A percentile compares a stretch with the other conserved stretches of the same genome.
These are phyloP conservation scores for Tenthredo notha DNA, from an alignment of 2,888 invertebrate genomes.

Conservation along the genomic window DNA sequence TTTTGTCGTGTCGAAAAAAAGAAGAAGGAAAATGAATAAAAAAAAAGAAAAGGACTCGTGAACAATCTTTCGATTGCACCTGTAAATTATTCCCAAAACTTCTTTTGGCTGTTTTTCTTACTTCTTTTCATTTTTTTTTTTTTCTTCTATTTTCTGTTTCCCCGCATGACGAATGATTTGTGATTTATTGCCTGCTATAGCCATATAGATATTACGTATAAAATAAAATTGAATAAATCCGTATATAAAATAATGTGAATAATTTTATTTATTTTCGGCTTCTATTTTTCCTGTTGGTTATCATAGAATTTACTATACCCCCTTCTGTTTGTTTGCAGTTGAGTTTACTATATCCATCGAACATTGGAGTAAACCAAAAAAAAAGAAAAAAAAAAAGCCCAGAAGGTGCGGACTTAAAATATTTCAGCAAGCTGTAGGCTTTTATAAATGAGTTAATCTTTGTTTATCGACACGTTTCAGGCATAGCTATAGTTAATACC, in stretches of 20 bases:
- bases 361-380: background rate
- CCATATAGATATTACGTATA: background rate
- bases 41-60: background rate
- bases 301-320: background rate
- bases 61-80: constrained; percentile 18
- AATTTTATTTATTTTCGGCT: background rate
- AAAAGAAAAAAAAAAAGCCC: background rate
- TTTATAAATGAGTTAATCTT: constrained; percentile 22
- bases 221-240: background rate
- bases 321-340: background rate
- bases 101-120: background rate
- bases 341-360: background rate
- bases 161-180: background rate
- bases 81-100: constrained; percentile 16
- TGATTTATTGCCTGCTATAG: background rate
- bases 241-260: background rate
- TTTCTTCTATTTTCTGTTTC: background rate
- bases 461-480: constrained; percentile 28
- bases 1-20: background rate
- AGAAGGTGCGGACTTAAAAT: background rate
- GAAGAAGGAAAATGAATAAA: background rate
- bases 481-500: constrained; percentile 37
- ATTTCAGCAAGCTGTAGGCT: background rate
- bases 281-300: background rate
- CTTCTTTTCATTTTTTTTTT: background rate